Evolutionary conservation across 1,140 invertebrate genomes (phyloP), one percentile per base, ranked within the genome.

Genomic region (Bombus cullumanus): DNA sequence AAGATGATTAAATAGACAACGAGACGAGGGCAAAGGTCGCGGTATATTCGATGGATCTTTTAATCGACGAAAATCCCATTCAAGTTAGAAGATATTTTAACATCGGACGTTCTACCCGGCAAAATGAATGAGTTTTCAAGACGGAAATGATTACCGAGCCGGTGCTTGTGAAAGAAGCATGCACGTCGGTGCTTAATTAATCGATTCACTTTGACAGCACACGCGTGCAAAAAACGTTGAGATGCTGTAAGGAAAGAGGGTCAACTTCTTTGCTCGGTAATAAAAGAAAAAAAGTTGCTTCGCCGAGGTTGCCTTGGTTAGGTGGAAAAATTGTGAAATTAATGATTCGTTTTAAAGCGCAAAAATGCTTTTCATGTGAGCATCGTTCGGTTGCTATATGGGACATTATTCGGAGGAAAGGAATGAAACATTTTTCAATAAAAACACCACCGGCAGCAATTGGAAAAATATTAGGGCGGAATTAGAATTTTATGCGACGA

Each of bases 151-250:
- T 80, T 53, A 18, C 9, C 47, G 39, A 66, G 76, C 47, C 47
- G 18, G 18, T 53, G 5, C 6, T 31, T 0, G 31, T 34, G 41
- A 80, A 47, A 53, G 41, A 69, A 53, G n/a, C 25, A 4, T 15
- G 8, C 37, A 64, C 41, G 57, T 66, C 34, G 47, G 47, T 53
- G 47, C 47, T 75, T 64, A 75, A 82, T 82, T 82, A 82, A 82
- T 82, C 59, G 57, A 66, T 74, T 25, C 71, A 47, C 53, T 82
- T 82, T 31, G 71, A 82, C 47, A 18, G 47, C 18, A 53, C 47
- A 53, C 47, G 47, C 47, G 47, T 15, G 25, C 12, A 41, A 34
- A 25, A 18, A 75, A 37, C 53, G 57, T 41, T 66, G 15, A 34
- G 41, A 37, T 9, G 47, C 37, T 13, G 28, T 39, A 39, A 72